Evolutionary conservation across 2,797 vertebrate species (phyloP).

Genomic region (Limosa lapponica): DNA sequence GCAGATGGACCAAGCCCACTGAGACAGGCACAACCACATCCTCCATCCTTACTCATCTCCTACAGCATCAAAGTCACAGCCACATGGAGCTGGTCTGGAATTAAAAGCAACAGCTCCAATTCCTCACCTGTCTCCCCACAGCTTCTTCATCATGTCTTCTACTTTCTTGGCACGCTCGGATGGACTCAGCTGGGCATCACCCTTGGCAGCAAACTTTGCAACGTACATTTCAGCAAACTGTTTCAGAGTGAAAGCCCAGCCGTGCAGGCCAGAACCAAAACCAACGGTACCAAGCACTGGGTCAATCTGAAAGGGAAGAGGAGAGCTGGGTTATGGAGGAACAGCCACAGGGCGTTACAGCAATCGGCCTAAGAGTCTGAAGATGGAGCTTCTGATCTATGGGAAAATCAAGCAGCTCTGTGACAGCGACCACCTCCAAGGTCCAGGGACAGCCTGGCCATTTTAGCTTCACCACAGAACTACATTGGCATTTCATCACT

Average conservation of each 20-base stretch:
- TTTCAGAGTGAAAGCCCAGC: slow-evolving; percentile 98
- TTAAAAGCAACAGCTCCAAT: rapidly evolving
- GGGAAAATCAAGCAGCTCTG: rapidly evolving
- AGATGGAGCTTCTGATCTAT: background rate
- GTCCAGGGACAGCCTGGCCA: background rate
- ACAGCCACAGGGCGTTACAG: rapidly evolving
- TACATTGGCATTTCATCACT: rapidly evolving
- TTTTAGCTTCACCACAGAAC: rapidly evolving
- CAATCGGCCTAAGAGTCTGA: too few species aligned
- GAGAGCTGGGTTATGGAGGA: background rate
- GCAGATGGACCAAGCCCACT: rapidly evolving
- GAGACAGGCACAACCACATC: too few species aligned
- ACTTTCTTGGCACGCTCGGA: slow-evolving; percentile 91
- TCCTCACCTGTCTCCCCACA: slow-evolving; percentile 93
- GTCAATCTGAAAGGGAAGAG: slow-evolving; percentile 80
- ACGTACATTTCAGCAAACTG: slow-evolving; percentile 98
- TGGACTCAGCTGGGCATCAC: slow-evolving; percentile 82
- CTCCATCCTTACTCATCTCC: background rate
- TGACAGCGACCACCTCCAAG: background rate
- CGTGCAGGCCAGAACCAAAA: slow-evolving; percentile 94
- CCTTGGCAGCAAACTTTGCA: slow-evolving; percentile 92
- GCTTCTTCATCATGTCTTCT: slow-evolving; percentile 98
- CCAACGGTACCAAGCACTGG: slow-evolving; percentile 91
- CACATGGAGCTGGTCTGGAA: rapidly evolving
- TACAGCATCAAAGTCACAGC: rapidly evolving